Base-by-base conservation (phyloP, 2,797 vertebrate genomes). In the Fratercula arctica region DNA sequence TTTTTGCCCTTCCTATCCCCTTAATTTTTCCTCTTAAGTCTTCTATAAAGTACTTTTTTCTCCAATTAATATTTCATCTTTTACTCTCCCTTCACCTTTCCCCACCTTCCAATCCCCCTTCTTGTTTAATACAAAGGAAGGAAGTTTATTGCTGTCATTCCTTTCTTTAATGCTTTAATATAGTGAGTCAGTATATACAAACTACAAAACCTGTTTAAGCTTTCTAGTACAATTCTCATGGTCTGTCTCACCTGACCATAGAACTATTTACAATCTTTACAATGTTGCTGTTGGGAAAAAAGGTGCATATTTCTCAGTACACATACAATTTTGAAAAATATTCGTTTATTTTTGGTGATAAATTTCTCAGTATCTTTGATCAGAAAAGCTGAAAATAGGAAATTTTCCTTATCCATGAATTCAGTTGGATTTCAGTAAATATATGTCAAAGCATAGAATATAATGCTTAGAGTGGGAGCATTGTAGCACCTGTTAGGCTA, bases 301-400 rank as follows among this genome's bases (percentile, higher is more conserved):
- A 48, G 5, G 0, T 15, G 29, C 3, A 3, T 68, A 33, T 1
- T n/a, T 10, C 26, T 61, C 25, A 54, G 0, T 33, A 4, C 4
- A 33, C 4, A 70, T 35, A 54, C 4, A 76, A 26, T 31, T 57
- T 31, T 51, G 28, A n/a, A 57, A 37, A 45, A 7, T 16, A 9
- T 9, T 8, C 1, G 19, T 39, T 66, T 20, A 16, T 56, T 73
- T 89, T 59, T 50, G n/a, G 28, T 54, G 6, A 7, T n/a, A 54
- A 53, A 29, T 64, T 59, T 80, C 33, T 61, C 17, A 17, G 5
- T 72, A 12, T 12, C 24, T 68, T 68, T 93, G 5, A 10, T 67
- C 9, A 63, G 29, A 81, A 70, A n/a, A 50, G 2, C 15, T 50
- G 14, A 24, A 41, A 21, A 31, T 15, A 51, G 5, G 7, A 39